Evolutionary conservation across 2,888 invertebrate species (phyloP), one percentile per base, ranked within the genome.

Genomic region (Synanthedon formicaeformis): DNA sequence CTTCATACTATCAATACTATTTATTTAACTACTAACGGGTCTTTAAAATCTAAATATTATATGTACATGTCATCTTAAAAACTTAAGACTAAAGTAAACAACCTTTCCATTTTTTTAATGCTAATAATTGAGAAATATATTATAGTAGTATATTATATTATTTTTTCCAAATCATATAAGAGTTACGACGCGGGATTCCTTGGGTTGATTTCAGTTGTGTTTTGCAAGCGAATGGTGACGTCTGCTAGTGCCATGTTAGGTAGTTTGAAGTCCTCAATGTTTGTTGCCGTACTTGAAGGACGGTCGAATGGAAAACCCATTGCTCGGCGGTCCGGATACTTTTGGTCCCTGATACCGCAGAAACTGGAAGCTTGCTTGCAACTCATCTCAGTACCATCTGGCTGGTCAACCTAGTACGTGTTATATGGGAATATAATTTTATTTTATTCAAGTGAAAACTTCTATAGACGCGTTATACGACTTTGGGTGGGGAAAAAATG

Each of bases 281-380:
- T 90, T 59, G 88, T 79, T 40, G 90, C 91, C 1, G 89, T 88
- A 55, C 71, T 67, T 1, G 90, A 84, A n/a, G 91, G 89, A 16
- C 93, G 83, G 74, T 93, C 92, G 88, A 93, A 92, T 11, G 96
- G 96, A 85, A 89, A 96, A 50, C 96, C 96, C 96, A 96, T 96
- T 4, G 94, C 76, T 53, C 94, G 90, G 41, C 89, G 89, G 80
- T 96, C 96, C 0, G 96, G 96, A 76, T 94, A 96, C 63, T 91
- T 84, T 54, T 90, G 89, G 78, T 94, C 93, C 52, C 91, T 90
- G 16, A 95, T 82, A 1, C 96, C 96, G 64, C 96, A 96, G 78
- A 91, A 96, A 60, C 93, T 93, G 52, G 91, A 90, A 0, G 95
- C 94, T 71, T 94, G 92, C 50, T 90, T 91, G 75, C 95, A 95